Base-by-base conservation (phyloP, 2,797 vertebrate species). In the Syngnathus rostellatus region DNA sequence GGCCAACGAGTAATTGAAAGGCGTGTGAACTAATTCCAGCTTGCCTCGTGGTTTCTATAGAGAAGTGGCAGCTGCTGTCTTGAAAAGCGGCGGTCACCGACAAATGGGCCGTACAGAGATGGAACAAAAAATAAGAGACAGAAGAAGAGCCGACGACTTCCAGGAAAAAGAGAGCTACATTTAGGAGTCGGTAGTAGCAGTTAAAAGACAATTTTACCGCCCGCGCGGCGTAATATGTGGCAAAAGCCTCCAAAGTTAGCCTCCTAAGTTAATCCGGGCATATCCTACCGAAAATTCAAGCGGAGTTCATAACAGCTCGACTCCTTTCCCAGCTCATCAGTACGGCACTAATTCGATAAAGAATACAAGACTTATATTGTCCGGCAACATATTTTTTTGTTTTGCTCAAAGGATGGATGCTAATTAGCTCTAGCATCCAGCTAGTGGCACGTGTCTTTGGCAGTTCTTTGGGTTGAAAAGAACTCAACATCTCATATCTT, bases 1-100 rank as follows among this genome's bases (percentile, higher is more conserved):
- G 68, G 50, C 46, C 37, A 70, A 65, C 55, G 9, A 43, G n/a
- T 8, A 6, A 9, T n/a, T 51, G 46, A 50, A 50, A 50, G 46
- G 19, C 46, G 46, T 50, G 46, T 19, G 46, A 50, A 55, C 23
- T 55, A 12, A 31, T 31, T 23, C 53, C 4, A 12, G 11, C 23
- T 55, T 14, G 21, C 9, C 6, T 55, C 31, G 11, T 55, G 53
- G 23, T 50, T 7, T 50, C 46, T 19, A n/a, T 50, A 17, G 46
- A 50, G 16, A 50, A 50, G 2, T 50, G 46, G 46, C 2, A 17
- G 46, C 46, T 50, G 46, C 1, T 19, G 46, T 50, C 46, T 50
- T 50, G 46, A 8, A 8, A n/a, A 55, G 53, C 11, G n/a, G 51
- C 8, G 21, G 51, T 54, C 21, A 9, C 10, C 21, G 9, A 23